Conservation (phyloP, 2,888 invertebrate species). For the Epicampocera succincta region DNA sequence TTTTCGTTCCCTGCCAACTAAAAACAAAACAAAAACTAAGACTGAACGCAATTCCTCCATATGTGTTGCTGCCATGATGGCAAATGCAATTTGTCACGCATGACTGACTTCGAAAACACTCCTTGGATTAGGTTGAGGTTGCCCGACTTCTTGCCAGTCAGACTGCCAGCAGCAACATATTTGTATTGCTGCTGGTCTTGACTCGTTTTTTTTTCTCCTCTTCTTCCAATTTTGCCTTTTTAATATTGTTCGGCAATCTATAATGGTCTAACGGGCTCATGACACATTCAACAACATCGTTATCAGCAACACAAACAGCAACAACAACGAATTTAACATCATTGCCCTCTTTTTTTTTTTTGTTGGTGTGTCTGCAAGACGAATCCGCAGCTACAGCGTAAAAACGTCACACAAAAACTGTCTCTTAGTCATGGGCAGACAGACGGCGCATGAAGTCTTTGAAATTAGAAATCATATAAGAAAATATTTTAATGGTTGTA, state of each 20-base stretch:
- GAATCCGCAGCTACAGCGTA: no score
- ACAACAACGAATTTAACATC: not conserved
- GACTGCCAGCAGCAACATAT: slow-evolving; percentile 25
- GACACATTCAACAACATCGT: slow-evolving; percentile 55
- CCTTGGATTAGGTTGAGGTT: slow-evolving; percentile 64
- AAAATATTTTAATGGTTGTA: slow-evolving; percentile 7
- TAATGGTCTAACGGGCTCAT: slow-evolving; percentile 59
- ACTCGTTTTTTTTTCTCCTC: not conserved
- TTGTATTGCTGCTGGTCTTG: slow-evolving; percentile 28
- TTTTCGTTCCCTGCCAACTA: slow-evolving; percentile 6
- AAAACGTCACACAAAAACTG: no score
- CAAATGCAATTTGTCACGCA: slow-evolving; percentile 67
- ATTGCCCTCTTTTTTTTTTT: slow-evolving; percentile 15
- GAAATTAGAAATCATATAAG: not conserved
- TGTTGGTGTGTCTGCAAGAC: no score
- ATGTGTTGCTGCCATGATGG: slow-evolving; percentile 54
- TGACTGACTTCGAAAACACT: slow-evolving; percentile 62
- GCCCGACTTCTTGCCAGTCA: slow-evolving; percentile 48
- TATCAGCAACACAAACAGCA: slow-evolving; percentile 39
- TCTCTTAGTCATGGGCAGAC: slow-evolving; percentile 48
- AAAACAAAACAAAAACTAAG: not conserved
- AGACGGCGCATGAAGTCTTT: slow-evolving; percentile 39
- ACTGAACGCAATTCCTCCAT: slow-evolving; percentile 32
- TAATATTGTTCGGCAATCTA: slow-evolving; percentile 46
- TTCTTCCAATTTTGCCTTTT: not conserved